Evolutionary conservation across 2,797 vertebrate species (phyloP), one percentile per base, ranked within the genome.

Genomic region (Sorex maritimensis): DNA sequence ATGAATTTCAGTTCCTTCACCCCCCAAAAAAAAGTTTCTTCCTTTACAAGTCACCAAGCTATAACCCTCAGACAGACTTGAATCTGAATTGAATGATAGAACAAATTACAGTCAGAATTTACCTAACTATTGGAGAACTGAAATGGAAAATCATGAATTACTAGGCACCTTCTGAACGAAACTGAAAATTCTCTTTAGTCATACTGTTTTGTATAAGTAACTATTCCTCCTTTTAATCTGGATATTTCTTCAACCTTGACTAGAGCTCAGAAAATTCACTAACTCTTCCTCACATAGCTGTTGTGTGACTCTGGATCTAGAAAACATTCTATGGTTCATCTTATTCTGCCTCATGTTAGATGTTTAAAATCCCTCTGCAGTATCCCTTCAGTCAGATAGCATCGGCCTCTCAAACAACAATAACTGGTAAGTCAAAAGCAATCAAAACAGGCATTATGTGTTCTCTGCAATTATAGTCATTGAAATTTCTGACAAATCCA

Each of bases 101-200:
- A 38, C 4, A 81, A 28, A 19, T 69, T 8, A 12, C 34, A 86
- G 2, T 30, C 38, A 88, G 30, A 15, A 38, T 30, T 58, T 73
- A 67, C 4, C 44, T 63, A n/a, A 83, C 81, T 49, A 61, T 13
- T 34, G 72, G 17, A 69, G 65, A 75, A 38, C n/a, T 86, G 4
- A 85, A 92, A 75, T 30, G 6, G 30, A 41, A 79, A 77, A 15
- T 72, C 74, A n/a, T 38, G 2, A 49, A 13, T 83, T 52, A 68
- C 73, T n/a, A 44, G 6, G 23, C 2, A 82, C 2, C 28, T 85
- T 95, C 55, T 67, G 2, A 88, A 89, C 15, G 68, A n/a, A 93
- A 92, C 21, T 81, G 17, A 55, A 79, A 68, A 83, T 67, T 11
- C 2, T 77, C 83, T 23, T 55, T 65, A 52, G 49, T 52, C 13